A percentile compares a stretch with the other conserved stretches of the same genome.
These are phyloP conservation scores for Rhynchophorus ferrugineus DNA, from an alignment of 1,140 invertebrate genomes.

Conservation along the genomic window DNA sequence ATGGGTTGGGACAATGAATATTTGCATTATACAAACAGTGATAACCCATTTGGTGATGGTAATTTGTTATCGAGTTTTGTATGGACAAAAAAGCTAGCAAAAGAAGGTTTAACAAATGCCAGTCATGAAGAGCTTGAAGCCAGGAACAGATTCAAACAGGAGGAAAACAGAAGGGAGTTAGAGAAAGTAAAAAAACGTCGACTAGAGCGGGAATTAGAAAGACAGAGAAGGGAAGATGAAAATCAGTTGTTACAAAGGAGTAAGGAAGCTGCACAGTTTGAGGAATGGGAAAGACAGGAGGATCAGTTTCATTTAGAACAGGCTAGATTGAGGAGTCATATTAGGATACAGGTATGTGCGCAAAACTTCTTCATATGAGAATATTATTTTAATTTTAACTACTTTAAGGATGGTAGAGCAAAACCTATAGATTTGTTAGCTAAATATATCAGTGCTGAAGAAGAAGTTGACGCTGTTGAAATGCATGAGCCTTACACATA, in stretches of 20 bases:
- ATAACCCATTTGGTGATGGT: conserved; percentile 98
- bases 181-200: conserved; percentile 90
- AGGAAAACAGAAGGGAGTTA: conserved; percentile 82
- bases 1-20: conserved; percentile 98
- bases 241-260: conserved; percentile 79
- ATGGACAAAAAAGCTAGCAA: conserved; percentile 94
- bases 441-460: conserved; percentile 91
- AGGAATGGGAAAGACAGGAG: conserved; percentile 91
- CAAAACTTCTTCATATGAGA: not conserved
- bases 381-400: not conserved
- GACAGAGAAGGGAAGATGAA: conserved; percentile 85
- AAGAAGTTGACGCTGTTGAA: conserved; percentile 87
- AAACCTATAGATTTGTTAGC: conserved; percentile 97
- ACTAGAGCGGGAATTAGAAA: conserved; percentile 81
- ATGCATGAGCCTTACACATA: conserved; percentile 98
- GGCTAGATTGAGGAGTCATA: conserved; percentile 81
- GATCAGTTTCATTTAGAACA: conserved; percentile 90
- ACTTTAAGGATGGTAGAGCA: conserved; percentile 46
- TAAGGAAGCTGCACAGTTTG: conserved; percentile 91
- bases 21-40: conserved; percentile 92
- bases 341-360: conserved; percentile 72
- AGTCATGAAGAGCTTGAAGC: conserved; percentile 77
- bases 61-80: conserved; percentile 90
- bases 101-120: conserved; percentile 81
- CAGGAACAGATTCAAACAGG: conserved; percentile 76